Conservation (phyloP, 2,888 invertebrate genomes). For the Clitarchus hookeri region DNA sequence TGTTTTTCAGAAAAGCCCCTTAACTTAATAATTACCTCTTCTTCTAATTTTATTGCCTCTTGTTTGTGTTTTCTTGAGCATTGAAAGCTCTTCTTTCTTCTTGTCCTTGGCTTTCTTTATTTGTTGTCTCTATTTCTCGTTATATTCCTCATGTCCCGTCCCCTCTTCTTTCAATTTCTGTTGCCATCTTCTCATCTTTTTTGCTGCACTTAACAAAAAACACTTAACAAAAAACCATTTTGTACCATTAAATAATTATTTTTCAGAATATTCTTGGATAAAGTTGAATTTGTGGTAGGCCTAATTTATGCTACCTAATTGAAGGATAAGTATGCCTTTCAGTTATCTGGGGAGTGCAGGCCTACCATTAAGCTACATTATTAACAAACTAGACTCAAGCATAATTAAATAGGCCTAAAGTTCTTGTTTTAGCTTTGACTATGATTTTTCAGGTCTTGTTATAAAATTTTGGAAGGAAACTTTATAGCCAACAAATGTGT, state of each 20-base stretch:
- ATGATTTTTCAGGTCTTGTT: not conserved
- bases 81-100: conserved; percentile 10
- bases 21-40: too few relatives aligned
- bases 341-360: too few relatives aligned
- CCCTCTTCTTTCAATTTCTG: conserved; percentile 25
- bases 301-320: too few relatives aligned
- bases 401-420: not conserved
- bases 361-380: not conserved
- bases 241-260: not conserved
- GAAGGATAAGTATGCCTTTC: too few relatives aligned
- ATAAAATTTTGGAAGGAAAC: not conserved
- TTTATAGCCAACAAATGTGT: not conserved
- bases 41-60: not conserved
- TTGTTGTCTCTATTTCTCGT: conserved; percentile 22
- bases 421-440: not conserved
- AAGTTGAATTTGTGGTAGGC: too few relatives aligned
- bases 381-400: not conserved
- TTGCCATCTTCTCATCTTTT: conserved; percentile 7
- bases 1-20: too few relatives aligned
- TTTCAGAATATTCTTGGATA: not conserved
- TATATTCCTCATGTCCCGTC: conserved; percentile 26
- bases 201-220: not conserved
- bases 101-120: not conserved
- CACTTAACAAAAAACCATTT: not conserved
- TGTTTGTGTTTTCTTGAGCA: not conserved